These are phyloP conservation scores for Oeneis ivallda DNA, from an alignment of 2,888 invertebrate genomes.

Conservation along the genomic window DNA sequence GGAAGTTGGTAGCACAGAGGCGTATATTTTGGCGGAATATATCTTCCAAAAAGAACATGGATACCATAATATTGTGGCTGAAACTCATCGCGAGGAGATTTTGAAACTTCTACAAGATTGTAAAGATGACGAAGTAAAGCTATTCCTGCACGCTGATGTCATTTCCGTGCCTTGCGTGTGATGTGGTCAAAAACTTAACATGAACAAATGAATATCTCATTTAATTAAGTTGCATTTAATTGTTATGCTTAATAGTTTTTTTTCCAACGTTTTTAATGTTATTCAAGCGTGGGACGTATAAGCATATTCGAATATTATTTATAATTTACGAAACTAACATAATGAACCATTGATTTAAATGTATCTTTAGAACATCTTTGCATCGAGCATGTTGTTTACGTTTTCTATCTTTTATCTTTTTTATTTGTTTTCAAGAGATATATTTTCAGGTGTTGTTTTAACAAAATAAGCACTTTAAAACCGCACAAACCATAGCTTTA, in stretches of 20 bases:
- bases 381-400: no score
- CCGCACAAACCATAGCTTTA: not conserved
- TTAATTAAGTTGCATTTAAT: not conserved
- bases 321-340: no score
- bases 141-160: conserved; percentile 39
- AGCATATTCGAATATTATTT: no score
- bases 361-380: no score
- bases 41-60: conserved; percentile 29
- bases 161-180: not conserved
- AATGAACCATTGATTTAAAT: no score
- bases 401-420: no score
- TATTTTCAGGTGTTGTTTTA: no score
- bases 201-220: not conserved
- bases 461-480: no score
- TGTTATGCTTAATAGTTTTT: not conserved
- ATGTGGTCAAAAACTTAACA: not conserved
- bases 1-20: conserved; percentile 33
- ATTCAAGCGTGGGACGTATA: no score
- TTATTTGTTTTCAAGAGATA: no score
- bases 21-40: conserved; percentile 40
- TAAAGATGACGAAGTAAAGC: conserved; percentile 38
- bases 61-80: conserved; percentile 2
- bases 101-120: conserved; percentile 35
- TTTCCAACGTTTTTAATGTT: not conserved
- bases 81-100: conserved; percentile 31